Percentiles rank a stretch among this genome's conserved stretches.
Conservation (phyloP, 23 tunicate species). For the Halocynthia roretzi region DNA sequence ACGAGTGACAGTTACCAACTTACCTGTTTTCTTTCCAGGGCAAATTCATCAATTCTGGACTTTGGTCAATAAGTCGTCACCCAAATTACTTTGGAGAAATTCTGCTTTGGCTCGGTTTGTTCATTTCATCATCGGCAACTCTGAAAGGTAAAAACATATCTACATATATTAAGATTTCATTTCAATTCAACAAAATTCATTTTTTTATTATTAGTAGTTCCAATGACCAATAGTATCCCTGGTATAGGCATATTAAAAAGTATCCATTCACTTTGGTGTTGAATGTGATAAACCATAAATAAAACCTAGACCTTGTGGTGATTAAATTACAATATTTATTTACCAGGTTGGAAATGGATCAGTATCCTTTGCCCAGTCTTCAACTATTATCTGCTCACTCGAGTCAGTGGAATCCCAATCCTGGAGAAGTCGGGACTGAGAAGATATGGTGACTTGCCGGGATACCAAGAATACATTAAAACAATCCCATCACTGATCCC, state of each 20-base stretch:
- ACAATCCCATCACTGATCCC: conserved; percentile 81
- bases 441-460: conserved; percentile 54
- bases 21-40: conserved; percentile 25
- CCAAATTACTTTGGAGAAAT: conserved; percentile 99
- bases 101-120: conserved; percentile 73
- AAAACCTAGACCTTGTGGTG: too few species aligned
- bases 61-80: conserved; percentile 94
- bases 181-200: too few species aligned
- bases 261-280: too few species aligned
- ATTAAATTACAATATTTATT: background rate
- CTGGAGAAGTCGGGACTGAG: conserved; percentile 65
- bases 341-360: conserved; percentile 69
- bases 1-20: too few species aligned
- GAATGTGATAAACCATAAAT: too few species aligned
- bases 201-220: too few species aligned
- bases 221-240: too few species aligned
- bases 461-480: conserved; percentile 54
- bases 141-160: conserved; percentile 46
- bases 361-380: conserved; percentile 62
- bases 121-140: conserved; percentile 61
- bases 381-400: conserved; percentile 57
- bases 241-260: too few species aligned
- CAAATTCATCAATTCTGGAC: conserved; percentile 64
- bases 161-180: too few species aligned
- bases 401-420: conserved; percentile 84